These are phyloP conservation scores for Agraylea sexmaculata DNA, from an alignment of 1,140 invertebrate genomes.

Conservation along the genomic window DNA sequence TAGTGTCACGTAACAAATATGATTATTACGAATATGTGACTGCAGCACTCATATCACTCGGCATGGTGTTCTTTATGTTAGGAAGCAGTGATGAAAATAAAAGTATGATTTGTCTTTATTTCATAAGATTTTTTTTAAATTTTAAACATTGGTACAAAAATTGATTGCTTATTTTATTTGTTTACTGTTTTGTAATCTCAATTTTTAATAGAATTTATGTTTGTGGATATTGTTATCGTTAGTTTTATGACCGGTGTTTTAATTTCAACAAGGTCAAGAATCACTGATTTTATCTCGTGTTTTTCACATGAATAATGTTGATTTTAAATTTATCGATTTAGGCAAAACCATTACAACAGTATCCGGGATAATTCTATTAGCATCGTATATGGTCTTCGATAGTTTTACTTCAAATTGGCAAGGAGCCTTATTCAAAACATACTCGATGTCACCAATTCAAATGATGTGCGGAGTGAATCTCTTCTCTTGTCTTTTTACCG, in stretches of 20 bases:
- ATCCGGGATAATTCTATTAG: conserved; percentile 77
- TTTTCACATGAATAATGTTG: too few species aligned
- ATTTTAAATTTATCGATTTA: conserved; percentile 27
- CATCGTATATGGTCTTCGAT: conserved; percentile 88
- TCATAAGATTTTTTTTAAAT: too few species aligned
- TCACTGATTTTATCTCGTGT: too few species aligned
- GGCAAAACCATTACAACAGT: conserved; percentile 60
- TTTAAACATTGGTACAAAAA: too few species aligned
- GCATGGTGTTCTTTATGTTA: conserved; percentile 85
- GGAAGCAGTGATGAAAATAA: conserved; percentile 47
- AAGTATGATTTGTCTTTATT: conserved; percentile 25
- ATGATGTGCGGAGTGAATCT: conserved; percentile 98
- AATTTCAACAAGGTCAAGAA: too few species aligned
- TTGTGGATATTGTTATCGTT: too few species aligned
- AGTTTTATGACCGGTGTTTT: too few species aligned
- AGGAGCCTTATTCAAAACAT: conserved; percentile 74
- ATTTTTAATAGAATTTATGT: too few species aligned
- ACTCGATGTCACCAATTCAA: conserved; percentile 76
- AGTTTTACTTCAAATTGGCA: conserved; percentile 99
- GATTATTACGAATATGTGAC: conserved; percentile 89
- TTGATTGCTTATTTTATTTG: too few species aligned
- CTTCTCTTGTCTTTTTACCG: conserved; percentile 87
- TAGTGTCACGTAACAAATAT: conserved; percentile 81
- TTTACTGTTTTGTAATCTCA: too few species aligned
- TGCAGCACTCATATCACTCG: conserved; percentile 78